phyloP scores from a whole-genome alignment of 1,140 invertebrate species.

The Heterodera carotae region DNA sequence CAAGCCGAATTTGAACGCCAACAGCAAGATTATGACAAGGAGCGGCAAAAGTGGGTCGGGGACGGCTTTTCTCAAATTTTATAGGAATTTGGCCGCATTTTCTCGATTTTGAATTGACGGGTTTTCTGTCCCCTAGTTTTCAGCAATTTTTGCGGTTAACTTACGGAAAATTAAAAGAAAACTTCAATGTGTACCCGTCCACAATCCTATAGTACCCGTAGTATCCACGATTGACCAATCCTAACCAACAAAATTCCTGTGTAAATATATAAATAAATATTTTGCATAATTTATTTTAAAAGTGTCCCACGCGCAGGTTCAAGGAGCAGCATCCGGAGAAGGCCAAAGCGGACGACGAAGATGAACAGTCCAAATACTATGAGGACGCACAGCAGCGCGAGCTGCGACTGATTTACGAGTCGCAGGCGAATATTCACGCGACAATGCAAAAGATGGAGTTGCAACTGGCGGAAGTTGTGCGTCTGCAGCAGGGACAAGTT shows the following conservation, averaged over 20 bases:
- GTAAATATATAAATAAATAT: no score
- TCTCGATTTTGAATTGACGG: no score
- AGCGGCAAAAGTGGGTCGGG: constrained; percentile 37
- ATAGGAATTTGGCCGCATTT: no score
- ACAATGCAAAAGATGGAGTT: constrained; percentile 58
- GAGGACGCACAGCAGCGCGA: constrained; percentile 62
- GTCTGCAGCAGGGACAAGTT: constrained; percentile 34
- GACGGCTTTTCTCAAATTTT: no score
- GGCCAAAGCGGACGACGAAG: constrained; percentile 61
- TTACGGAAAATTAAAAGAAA: no score
- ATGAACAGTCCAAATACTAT: constrained; percentile 58
- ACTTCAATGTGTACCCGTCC: no score
- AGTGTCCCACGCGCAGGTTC: constrained; percentile 46
- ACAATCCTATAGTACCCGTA: no score
- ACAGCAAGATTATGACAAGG: constrained; percentile 60
- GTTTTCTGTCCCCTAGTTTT: no score
- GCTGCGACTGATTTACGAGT: constrained; percentile 61
- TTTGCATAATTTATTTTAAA: no score
- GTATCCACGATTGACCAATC: no score
- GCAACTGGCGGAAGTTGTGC: constrained; percentile 43
- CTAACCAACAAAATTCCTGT: no score
- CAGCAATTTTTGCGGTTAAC: no score
- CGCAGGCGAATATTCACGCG: constrained; percentile 58
- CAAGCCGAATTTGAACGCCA: constrained; percentile 42
- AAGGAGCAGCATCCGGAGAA: constrained; percentile 65